phyloP scores from a whole-genome alignment of 2,113 vertebrate species.

The Pseudorhombus dupliciocellatus region DNA sequence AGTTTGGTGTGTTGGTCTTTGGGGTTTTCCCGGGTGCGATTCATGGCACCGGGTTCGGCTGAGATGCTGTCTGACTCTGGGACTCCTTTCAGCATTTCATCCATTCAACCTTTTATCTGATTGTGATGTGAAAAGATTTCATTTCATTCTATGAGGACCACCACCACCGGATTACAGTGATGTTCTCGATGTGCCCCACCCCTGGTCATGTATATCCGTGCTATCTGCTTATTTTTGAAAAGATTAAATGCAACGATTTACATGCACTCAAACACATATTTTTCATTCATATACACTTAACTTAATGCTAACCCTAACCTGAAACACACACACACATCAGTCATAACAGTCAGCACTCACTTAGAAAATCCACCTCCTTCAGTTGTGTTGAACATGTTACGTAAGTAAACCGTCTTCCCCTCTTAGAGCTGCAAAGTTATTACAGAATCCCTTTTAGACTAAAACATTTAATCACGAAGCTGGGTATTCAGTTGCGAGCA shows the following conservation, averaged over 20 bases:
- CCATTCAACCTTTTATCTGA: background rate
- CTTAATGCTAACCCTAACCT: background rate
- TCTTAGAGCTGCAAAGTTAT: background rate
- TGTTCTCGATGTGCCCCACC: constrained; percentile 9
- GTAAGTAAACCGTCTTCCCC: background rate
- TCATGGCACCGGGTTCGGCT: constrained; percentile 2
- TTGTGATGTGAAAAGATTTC: background rate
- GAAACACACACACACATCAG: background rate
- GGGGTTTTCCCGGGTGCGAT: constrained; percentile 21
- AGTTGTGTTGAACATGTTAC: background rate
- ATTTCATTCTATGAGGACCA: too few relatives aligned
- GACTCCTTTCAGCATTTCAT: background rate
- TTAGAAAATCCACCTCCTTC: background rate
- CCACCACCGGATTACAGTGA: constrained; percentile 10
- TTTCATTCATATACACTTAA: background rate
- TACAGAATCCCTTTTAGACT: background rate
- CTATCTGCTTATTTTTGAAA: constrained; percentile 1
- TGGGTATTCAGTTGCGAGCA: background rate
- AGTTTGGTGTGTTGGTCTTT: constrained; percentile 5
- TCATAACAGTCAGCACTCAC: background rate
- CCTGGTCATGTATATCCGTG: background rate
- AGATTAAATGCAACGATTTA: constrained; percentile 3
- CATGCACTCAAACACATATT: background rate
- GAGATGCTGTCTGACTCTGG: background rate
- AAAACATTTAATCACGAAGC: background rate